A percentile compares a stretch with the other conserved stretches of the same genome.
phyloP scores from a whole-genome alignment of 1,140 invertebrate genomes.

The Rhizoglyphus robini region DNA sequence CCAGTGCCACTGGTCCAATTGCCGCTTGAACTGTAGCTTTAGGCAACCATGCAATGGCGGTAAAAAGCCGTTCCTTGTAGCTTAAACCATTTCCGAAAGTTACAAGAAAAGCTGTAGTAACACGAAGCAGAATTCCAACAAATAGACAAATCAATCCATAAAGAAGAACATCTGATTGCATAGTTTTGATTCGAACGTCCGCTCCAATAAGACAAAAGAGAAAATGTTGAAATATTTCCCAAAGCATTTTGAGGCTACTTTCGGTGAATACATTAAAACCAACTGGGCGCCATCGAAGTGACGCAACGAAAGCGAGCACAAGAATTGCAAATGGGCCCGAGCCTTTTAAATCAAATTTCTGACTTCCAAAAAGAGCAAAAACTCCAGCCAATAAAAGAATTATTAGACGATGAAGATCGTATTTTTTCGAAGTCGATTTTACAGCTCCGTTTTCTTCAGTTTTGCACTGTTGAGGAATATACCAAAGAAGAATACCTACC shows the following conservation, averaged over 20 bases:
- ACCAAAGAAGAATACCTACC: conserved; percentile 27
- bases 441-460: too few relatives aligned
- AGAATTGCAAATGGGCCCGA: conserved; percentile 72
- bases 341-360: conserved; percentile 56
- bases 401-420: not conserved
- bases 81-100: conserved; percentile 51
- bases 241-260: conserved; percentile 69
- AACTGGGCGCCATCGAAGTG: conserved; percentile 28
- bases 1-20: conserved; percentile 58
- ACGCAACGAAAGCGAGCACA: conserved; percentile 65
- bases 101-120: conserved; percentile 44
- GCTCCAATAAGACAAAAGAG: conserved; percentile 78
- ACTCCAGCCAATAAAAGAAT: conserved; percentile 59
- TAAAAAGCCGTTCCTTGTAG: conserved; percentile 72
- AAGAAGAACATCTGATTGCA: conserved; percentile 32
- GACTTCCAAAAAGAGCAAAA: conserved; percentile 65
- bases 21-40: conserved; percentile 87
- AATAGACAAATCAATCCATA: conserved; percentile 29
- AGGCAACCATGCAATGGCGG: conserved; percentile 76
- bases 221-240: conserved; percentile 87
- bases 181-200: conserved; percentile 44
- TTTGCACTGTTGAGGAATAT: conserved; percentile 21
- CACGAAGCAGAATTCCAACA: conserved; percentile 42
- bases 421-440: not conserved
- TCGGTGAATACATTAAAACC: conserved; percentile 44